A percentile compares a stretch with the other conserved stretches of the same genome.
phyloP scores from a whole-genome alignment of 2,888 invertebrate genomes.

The Monochamus alternatus region DNA sequence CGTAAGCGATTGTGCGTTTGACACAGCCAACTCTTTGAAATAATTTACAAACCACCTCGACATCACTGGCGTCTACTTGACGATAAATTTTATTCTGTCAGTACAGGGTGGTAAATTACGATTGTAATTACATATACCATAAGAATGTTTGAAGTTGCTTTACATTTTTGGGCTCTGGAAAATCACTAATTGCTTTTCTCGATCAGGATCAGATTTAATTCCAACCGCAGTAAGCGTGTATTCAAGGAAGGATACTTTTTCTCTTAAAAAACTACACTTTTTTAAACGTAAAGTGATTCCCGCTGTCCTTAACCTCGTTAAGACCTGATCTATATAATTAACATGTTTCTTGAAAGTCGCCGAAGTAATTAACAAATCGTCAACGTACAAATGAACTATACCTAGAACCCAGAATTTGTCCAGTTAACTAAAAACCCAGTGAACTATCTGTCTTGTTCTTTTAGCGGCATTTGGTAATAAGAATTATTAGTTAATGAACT shows the following conservation, averaged over 20 bases:
- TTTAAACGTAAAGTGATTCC: neutral
- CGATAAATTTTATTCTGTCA: neutral
- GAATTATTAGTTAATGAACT: too few species aligned
- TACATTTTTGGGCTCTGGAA: slow-evolving; percentile 35
- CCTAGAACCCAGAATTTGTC: neutral
- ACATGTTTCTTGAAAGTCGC: neutral
- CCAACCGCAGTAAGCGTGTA: slow-evolving; percentile 45
- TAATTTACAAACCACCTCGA: neutral
- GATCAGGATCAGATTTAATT: slow-evolving; percentile 48
- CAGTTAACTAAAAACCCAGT: neutral
- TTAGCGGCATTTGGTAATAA: too few species aligned
- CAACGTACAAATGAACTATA: neutral
- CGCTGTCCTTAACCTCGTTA: neutral
- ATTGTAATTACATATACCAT: slow-evolving; percentile 46
- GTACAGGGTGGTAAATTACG: neutral
- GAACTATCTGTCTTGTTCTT: too few species aligned
- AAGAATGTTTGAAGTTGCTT: slow-evolving; percentile 48
- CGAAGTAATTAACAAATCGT: neutral
- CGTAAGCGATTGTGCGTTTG: neutral
- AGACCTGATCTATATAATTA: neutral
- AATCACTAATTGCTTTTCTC: slow-evolving; percentile 43
- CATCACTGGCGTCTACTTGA: neutral
- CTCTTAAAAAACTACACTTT: slow-evolving; percentile 10
- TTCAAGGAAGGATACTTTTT: slow-evolving; percentile 46
- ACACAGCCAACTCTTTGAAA: neutral